These are phyloP conservation scores for Nannoperca obscura DNA, from an alignment of 2,797 vertebrate species.

Conservation along the genomic window DNA sequence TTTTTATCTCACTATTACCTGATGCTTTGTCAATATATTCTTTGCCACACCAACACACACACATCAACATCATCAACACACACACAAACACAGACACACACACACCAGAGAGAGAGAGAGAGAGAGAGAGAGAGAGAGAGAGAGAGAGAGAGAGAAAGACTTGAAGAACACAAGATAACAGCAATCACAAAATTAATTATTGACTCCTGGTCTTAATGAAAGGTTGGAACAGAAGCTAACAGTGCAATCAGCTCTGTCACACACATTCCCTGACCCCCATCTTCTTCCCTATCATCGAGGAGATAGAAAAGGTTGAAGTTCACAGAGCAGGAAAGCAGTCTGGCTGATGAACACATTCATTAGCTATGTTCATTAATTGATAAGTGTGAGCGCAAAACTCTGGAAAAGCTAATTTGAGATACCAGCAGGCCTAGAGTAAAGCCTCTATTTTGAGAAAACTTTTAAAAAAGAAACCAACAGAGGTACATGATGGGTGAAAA, in stretches of 20 bases:
- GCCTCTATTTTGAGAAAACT: constrained; percentile 54
- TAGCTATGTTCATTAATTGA: constrained; percentile 78
- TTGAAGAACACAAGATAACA: constrained; percentile 72
- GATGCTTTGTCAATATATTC: too few relatives aligned
- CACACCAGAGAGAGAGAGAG: neutral
- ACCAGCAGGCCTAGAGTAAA: constrained; percentile 37
- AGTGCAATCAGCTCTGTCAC: constrained; percentile 76
- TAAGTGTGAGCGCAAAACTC: constrained; percentile 63
- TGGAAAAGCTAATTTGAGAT: constrained; percentile 78
- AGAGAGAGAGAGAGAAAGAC: constrained; percentile 17
- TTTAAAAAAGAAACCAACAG: constrained; percentile 36
- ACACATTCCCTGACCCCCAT: constrained; percentile 61
- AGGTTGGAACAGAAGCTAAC: constrained; percentile 78
- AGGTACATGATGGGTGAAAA: constrained; percentile 16
- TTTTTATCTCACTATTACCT: too few relatives aligned
- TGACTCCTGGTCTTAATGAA: constrained; percentile 80
- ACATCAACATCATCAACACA: too few relatives aligned
- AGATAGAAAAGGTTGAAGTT: constrained; percentile 77
- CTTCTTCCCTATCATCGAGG: constrained; percentile 54
- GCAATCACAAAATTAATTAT: constrained; percentile 81
- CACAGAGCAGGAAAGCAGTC: constrained; percentile 68
- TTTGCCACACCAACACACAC: too few relatives aligned
- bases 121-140: neutral
- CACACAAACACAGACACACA: too few relatives aligned
- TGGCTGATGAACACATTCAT: constrained; percentile 76